Evolutionary conservation across 2,113 vertebrate species (phyloP).

Genomic region (Terrapene triunguis): DNA sequence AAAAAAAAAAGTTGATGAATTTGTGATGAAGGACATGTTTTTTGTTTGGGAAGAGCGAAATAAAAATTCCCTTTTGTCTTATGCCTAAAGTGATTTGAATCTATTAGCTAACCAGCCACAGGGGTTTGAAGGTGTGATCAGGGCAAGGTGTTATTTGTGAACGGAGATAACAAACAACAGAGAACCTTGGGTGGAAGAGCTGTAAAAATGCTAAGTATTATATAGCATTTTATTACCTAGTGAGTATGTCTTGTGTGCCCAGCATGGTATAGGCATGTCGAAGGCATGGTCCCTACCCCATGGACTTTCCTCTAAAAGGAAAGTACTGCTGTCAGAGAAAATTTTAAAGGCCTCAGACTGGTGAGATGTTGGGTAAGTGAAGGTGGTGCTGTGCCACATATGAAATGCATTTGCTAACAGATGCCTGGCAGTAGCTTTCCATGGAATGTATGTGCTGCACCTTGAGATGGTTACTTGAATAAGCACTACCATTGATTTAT

Average conservation of each 20-base stretch:
- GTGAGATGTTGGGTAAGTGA: neutral
- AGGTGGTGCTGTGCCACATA: neutral
- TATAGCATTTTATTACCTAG: neutral
- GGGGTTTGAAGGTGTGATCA: neutral
- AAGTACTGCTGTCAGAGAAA: neutral
- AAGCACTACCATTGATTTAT: neutral
- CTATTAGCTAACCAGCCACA: neutral
- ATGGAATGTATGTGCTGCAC: fast-evolving
- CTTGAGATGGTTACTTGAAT: neutral
- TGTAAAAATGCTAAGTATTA: neutral
- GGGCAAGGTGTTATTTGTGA: neutral
- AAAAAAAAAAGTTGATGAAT: neutral
- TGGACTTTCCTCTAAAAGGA: neutral
- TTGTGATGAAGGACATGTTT: neutral
- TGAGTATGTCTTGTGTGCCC: neutral
- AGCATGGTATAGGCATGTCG: neutral
- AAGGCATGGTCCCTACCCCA: neutral
- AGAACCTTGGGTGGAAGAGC: neutral
- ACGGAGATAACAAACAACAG: neutral
- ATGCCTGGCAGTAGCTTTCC: neutral
- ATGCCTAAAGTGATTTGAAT: neutral
- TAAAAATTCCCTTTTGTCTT: neutral
- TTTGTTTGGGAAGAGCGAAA: neutral
- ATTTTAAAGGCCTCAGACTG: neutral
- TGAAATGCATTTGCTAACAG: neutral